Evolutionary conservation across 2,113 vertebrate genomes (phyloP).

Genomic region (Pterocles orientalis): DNA sequence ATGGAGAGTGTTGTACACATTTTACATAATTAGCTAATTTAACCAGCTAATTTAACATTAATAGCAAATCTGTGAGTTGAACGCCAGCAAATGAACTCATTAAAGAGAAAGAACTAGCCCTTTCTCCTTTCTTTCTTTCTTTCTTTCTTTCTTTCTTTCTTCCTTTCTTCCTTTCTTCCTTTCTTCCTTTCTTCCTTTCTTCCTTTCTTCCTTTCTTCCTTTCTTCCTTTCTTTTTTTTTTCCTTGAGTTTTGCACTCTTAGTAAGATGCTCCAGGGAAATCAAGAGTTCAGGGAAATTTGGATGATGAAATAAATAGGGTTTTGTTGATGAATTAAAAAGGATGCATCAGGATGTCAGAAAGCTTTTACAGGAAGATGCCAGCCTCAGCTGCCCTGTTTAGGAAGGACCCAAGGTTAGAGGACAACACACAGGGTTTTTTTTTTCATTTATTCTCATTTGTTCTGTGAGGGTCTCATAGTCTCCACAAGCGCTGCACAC

Average conservation of each 20-base stretch:
- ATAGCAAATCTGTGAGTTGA: conserved; percentile 32
- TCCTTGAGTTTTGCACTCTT: background rate
- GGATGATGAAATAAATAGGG: conserved; percentile 10
- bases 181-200: background rate
- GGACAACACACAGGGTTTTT: background rate
- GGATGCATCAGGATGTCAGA: background rate
- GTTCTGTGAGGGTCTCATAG: background rate
- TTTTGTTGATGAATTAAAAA: conserved; percentile 8
- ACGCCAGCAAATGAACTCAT: conserved; percentile 42
- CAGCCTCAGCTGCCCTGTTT: background rate
- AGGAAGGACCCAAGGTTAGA: background rate
- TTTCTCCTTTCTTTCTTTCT: background rate
- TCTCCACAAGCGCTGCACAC: background rate
- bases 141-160: background rate
- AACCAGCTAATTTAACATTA: conserved; percentile 57
- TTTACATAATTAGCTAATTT: conserved; percentile 59
- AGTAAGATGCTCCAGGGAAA: conserved; percentile 40
- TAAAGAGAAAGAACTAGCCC: background rate
- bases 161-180: background rate
- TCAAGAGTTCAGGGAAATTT: conserved; percentile 23
- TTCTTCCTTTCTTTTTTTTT: background rate
- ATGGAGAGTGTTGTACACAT: background rate
- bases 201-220: background rate
- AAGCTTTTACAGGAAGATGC: background rate
- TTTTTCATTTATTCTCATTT: background rate